These are phyloP conservation scores for Chrysogorgia sp. DNA, from an alignment of 92 coral and sea anemone genomes.

Conservation along the genomic window DNA sequence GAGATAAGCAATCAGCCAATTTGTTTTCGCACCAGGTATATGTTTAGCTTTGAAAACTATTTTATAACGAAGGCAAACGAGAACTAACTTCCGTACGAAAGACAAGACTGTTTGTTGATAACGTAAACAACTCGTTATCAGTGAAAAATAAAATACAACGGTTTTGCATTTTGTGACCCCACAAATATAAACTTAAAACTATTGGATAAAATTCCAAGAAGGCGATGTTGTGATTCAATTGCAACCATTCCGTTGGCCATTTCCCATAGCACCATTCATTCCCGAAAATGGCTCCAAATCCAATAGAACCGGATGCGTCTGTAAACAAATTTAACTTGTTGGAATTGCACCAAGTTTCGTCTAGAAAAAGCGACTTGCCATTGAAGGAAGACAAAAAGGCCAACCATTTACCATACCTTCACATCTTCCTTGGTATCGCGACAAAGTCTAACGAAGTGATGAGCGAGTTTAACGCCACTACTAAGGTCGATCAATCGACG, in stretches of 20 bases:
- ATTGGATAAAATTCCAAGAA: too few species aligned
- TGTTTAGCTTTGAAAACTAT: conserved; percentile 1
- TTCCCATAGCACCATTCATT: conserved; percentile 48
- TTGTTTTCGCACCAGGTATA: conserved; percentile 14
- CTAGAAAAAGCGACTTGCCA: conserved; percentile 50
- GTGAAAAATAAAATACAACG: conserved; percentile 47
- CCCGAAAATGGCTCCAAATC: conserved; percentile 47
- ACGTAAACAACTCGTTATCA: conserved; percentile 47
- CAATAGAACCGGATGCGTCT: conserved; percentile 40
- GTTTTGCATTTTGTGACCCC: conserved; percentile 41
- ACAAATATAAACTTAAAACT: conserved; percentile 35
- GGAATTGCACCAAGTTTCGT: conserved; percentile 47
- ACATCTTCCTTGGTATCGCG: conserved; percentile 46
- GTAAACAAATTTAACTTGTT: conserved; percentile 33
- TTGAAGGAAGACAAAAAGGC: conserved; percentile 27
- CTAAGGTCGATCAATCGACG: conserved; percentile 50
- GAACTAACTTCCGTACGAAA: background rate
- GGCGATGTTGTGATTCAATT: conserved; percentile 30
- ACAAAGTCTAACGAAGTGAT: conserved; percentile 21
- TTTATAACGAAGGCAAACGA: background rate
- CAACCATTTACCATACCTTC: conserved; percentile 50
- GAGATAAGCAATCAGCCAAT: conserved; percentile 13
- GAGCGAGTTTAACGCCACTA: conserved; percentile 10
- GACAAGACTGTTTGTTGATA: conserved; percentile 19
- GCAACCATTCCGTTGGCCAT: conserved; percentile 46